These are phyloP conservation scores for Teleogryllus oceanicus DNA, from an alignment of 2,888 invertebrate genomes.

Conservation along the genomic window DNA sequence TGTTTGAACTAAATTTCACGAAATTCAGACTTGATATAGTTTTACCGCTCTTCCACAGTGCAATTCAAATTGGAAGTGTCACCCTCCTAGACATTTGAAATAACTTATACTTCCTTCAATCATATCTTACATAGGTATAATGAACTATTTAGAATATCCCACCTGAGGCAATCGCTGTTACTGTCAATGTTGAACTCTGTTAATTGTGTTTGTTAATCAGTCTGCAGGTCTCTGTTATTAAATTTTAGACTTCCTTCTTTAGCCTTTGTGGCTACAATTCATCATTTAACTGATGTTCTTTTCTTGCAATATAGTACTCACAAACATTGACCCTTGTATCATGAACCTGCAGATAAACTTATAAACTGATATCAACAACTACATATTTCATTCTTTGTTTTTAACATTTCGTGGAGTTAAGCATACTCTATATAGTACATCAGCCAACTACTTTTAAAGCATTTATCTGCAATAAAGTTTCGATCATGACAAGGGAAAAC, in stretches of 20 bases:
- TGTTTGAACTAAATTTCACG: neutral
- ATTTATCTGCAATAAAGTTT: neutral
- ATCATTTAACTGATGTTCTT: too few species aligned
- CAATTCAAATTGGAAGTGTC: neutral
- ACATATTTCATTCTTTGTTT: too few species aligned
- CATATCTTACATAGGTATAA: neutral
- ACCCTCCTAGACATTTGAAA: neutral
- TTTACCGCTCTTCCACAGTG: conserved; percentile 1
- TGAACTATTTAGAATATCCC: conserved; percentile 9
- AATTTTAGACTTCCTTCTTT: too few species aligned
- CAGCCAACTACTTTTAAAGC: conserved; percentile 1
- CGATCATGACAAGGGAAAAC: neutral
- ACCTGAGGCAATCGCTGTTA: neutral
- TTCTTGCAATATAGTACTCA: too few species aligned
- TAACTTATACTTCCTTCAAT: neutral
- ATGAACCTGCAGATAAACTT: too few species aligned
- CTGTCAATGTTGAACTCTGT: too few species aligned
- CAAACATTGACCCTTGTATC: too few species aligned
- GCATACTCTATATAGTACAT: neutral
- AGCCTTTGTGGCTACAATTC: too few species aligned
- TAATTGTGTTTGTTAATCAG: too few species aligned
- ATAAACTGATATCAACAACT: too few species aligned
- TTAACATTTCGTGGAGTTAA: neutral
- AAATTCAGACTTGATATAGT: conserved; percentile 18
- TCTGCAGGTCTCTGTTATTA: too few species aligned